Base-by-base conservation (phyloP, 1,140 invertebrate species). In the Oryzaephilus surinamensis region DNA sequence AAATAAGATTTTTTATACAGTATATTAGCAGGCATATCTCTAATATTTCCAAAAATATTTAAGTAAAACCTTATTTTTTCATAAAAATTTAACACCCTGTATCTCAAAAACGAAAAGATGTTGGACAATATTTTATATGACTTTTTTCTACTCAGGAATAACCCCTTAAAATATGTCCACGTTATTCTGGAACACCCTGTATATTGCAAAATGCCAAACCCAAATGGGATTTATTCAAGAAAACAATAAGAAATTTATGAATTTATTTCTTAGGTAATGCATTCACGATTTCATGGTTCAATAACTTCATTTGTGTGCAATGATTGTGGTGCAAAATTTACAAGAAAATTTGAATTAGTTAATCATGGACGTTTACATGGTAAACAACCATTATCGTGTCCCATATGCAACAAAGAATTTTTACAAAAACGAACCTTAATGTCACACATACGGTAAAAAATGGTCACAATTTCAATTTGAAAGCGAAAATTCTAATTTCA, bases 241-340 rank as follows among this genome's bases (percentile, higher is more conserved):
- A 20, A 20, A 8, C 8, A 20, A 6, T 24, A n/a, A 10, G 1
- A 58, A 55, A 48, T 58, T 57, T 43, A 57, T 53, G 11, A 42
- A 47, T 12, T 19, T 18, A 23, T 26, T 16, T 41, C 42, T 33
- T 21, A 63, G 48, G 69, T 77, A 12, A 83, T 82, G 79, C 80
- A 84, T 63, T 82, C 80, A 50, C 67, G 81, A 48, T 86, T 87
- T 64, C 84, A 87, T 60, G 84, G 84, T 10, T 84, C 82, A 12
- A 64, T 82, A 34, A 81, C 81, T 61, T 81, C 84, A 35, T 87
- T 82, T 57, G 80, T 81, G 27, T 87, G 84, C 52, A 66, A 71
- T n/a, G 81, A 86, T 52, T 87, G 83, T 55, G 82, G 83, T n/a
- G 78, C 75, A 32, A 81, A 80, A 26, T 87, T 87, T 64, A 77